Base-by-base conservation (phyloP, 92 coral and sea anemone species). In the Siderastrea radians region DNA sequence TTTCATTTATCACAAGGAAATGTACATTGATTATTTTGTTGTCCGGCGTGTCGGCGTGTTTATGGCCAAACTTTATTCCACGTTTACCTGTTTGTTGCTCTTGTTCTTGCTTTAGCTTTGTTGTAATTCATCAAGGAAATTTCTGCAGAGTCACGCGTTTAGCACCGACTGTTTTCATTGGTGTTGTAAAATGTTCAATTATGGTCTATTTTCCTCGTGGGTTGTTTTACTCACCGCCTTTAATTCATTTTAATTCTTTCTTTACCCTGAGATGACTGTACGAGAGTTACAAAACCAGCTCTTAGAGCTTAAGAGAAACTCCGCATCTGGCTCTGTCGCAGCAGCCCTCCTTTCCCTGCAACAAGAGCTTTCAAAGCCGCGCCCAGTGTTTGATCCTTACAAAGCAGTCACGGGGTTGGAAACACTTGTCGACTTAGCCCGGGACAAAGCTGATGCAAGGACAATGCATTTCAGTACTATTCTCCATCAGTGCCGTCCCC, bases 341-440 rank as follows among this genome's bases (percentile, higher is more conserved):
- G 84, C 84, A 5, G 84, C 85, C 49, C 84, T 85, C 46, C 9
- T 38, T 49, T 52, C 78, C 2, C 9, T 84, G 1, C 59, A 72
- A 52, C 64, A 46, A 19, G 72, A 72, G 17, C 50, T 84, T 49
- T 2, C 69, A 10, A 74, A 74, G 71, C 88, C 85, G 7, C 53
- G 1, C 15, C 77, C 49, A 19, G 91, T 65, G 69, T 82, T 88
- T 75, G 89, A 89, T 51, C 77, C 70, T 1, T 72, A 75, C 52
- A 66, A 26, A 12, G 92, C 88, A 15, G 52, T 89, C 13, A 79
- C 87, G 6, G 67, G 68, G 10, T 62, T 87, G 48, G 91, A 87
- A 43, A 45, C 90, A n/a, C n/a, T n/a, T n/a, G n/a, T n/a, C n/a
- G n/a, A n/a, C n/a, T n/a, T n/a, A n/a, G n/a, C n/a, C 7, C 51